Percentiles rank a stretch among this genome's conserved stretches.
Evolutionary conservation across 2,888 invertebrate species (phyloP).

Genomic region (Lottia scabra): DNA sequence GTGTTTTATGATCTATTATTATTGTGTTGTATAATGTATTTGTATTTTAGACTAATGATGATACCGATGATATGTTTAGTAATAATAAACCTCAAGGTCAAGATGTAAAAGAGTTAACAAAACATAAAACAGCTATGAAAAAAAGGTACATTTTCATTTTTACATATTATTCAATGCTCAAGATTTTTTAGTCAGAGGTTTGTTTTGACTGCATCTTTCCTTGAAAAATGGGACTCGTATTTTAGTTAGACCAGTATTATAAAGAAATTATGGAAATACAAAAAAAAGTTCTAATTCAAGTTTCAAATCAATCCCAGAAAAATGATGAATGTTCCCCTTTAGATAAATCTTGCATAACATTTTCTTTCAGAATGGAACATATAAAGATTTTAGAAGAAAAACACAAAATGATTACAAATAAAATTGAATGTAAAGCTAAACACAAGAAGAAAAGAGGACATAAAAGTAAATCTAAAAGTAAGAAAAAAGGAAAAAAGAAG

Average conservation of each 20-base stretch:
- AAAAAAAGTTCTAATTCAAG: too few species aligned
- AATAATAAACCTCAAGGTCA: background rate
- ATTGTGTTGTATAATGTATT: too few species aligned
- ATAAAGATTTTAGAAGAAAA: conserved; percentile 2
- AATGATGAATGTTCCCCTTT: too few species aligned
- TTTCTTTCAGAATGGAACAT: conserved; percentile 6
- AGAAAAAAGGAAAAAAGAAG: background rate
- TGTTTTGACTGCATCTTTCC: too few species aligned
- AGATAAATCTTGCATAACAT: background rate
- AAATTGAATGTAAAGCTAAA: conserved; percentile 6
- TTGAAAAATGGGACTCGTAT: too few species aligned
- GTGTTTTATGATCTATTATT: too few species aligned
- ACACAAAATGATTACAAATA: background rate
- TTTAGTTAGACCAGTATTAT: too few species aligned
- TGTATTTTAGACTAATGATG: background rate
- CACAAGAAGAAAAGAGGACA: background rate
- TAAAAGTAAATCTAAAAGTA: background rate
- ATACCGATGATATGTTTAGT: background rate
- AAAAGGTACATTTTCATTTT: background rate
- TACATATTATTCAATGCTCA: too few species aligned
- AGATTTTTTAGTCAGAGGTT: too few species aligned
- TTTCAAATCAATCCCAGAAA: too few species aligned
- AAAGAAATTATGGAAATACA: too few species aligned
- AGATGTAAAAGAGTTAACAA: background rate
- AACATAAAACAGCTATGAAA: background rate